phyloP scores from a whole-genome alignment of 2,797 vertebrate genomes.

The Rachycentron canadum region DNA sequence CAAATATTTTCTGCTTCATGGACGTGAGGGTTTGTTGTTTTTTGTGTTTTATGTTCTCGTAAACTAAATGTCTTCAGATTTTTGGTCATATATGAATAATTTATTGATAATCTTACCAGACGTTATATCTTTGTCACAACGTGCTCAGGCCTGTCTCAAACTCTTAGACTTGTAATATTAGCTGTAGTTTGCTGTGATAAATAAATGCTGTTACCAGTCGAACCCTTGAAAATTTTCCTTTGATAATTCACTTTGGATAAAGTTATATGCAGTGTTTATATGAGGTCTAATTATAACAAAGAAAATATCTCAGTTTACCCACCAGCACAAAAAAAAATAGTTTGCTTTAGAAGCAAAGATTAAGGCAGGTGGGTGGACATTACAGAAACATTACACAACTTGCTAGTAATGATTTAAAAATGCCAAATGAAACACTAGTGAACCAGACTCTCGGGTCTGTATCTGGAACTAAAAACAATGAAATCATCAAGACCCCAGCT shows the following conservation, averaged over 20 bases:
- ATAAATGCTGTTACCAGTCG: not conserved
- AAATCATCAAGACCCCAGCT: not conserved
- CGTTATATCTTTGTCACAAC: too few relatives aligned
- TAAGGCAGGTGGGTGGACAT: not conserved
- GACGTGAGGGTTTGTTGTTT: not conserved
- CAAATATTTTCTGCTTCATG: not conserved
- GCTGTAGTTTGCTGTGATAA: too few relatives aligned
- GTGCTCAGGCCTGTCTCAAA: too few relatives aligned
- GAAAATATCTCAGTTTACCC: not conserved
- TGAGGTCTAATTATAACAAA: not conserved
- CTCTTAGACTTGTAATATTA: too few relatives aligned
- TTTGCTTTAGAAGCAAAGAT: not conserved
- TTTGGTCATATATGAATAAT: not conserved
- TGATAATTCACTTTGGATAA: not conserved
- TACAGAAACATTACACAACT: constrained; percentile 1
- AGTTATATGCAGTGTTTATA: not conserved
- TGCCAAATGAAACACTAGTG: constrained; percentile 9
- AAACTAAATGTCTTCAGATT: not conserved
- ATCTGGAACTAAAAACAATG: not conserved
- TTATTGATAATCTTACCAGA: too few relatives aligned
- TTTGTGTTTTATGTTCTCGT: not conserved
- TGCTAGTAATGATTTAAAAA: not conserved
- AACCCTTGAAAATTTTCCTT: too few relatives aligned
- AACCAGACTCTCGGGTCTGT: not conserved
- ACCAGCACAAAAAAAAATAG: too few relatives aligned